Base-by-base conservation (phyloP, 2,113 vertebrate genomes). In the Ptilorrhoa leucosticta region DNA sequence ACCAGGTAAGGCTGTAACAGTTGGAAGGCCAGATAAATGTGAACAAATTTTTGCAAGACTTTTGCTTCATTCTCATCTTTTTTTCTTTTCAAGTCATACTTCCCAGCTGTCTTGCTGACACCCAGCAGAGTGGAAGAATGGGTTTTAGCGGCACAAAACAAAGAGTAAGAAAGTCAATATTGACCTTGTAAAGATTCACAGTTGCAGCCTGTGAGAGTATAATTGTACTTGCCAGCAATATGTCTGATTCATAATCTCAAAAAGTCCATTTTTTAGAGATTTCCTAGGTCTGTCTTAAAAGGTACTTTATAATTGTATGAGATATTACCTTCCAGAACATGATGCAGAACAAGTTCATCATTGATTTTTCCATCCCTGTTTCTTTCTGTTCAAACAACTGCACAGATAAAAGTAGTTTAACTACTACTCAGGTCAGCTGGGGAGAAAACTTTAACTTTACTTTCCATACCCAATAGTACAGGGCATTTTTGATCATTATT, bases 261-360 rank as follows among this genome's bases (percentile, higher is more conserved):
- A 89, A 93, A 94, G 82, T 51, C 47, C 35, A 9, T 65, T 94
- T 79, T 91, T 80, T 14, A 77, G 54, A 83, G 27, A 68, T 72
- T 37, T 75, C n/a, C 77, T 87, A 89, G 51, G 39, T 91, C 27
- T 33, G 21, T 81, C 81, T 91, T 92, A 78, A 93, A 92, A 94
- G 68, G 28, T 87, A 42, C 24, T 78, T 93, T 81, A 64, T 63
- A 31, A 65, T 37, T 47, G 10, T 48, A 58, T 87, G 60, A 85
- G 2, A 1, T 75, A 81, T 47, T 87, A 69, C 39, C 17, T 83
- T 71, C 31, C 61, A 83, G n/a, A 87, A 84, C 40, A 75, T 47
- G 39, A 80, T 73, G 57, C 58, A 87, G 35, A 93, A 75, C 51
- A 81, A 81, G 40, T 11, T 91, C 24, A 33, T 82, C 3, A 84